A percentile compares a stretch with the other conserved stretches of the same genome.
phyloP scores from a whole-genome alignment of 2,113 vertebrate genomes.

The Mellivora capensis region DNA sequence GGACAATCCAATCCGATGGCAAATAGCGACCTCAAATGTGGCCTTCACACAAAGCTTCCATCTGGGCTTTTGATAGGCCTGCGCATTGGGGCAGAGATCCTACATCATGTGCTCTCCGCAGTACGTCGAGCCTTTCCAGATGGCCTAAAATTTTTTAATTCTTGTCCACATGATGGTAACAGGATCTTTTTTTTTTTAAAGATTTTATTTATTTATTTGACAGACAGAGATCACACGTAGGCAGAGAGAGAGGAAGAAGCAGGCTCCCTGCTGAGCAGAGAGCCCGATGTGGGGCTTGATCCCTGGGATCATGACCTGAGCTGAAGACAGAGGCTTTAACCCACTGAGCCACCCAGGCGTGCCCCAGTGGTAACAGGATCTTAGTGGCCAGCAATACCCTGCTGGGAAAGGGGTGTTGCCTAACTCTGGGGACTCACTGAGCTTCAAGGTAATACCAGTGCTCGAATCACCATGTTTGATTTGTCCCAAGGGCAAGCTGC shows the following conservation, averaged over 20 bases:
- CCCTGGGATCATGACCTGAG: too few relatives aligned
- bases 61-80: neutral
- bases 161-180: neutral
- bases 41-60: neutral
- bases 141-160: neutral
- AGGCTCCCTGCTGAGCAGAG: too few relatives aligned
- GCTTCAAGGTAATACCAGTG: neutral
- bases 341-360: too few relatives aligned
- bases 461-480: neutral
- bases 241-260: too few relatives aligned
- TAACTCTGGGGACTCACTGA: neutral
- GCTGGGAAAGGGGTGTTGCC: neutral
- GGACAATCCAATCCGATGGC: neutral
- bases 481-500: neutral
- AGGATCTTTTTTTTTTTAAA: neutral
- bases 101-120: neutral
- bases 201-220: too few relatives aligned
- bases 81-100: neutral
- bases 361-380: neutral
- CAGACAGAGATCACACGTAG: too few relatives aligned
- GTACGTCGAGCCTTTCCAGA: neutral
- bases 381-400: neutral
- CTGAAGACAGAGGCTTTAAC: too few relatives aligned
- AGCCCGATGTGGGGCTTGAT: too few relatives aligned
- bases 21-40: too few relatives aligned